A percentile compares a stretch with the other conserved stretches of the same genome.
phyloP scores from a whole-genome alignment of 23 tunicate genomes.

The Pegea sp. region DNA sequence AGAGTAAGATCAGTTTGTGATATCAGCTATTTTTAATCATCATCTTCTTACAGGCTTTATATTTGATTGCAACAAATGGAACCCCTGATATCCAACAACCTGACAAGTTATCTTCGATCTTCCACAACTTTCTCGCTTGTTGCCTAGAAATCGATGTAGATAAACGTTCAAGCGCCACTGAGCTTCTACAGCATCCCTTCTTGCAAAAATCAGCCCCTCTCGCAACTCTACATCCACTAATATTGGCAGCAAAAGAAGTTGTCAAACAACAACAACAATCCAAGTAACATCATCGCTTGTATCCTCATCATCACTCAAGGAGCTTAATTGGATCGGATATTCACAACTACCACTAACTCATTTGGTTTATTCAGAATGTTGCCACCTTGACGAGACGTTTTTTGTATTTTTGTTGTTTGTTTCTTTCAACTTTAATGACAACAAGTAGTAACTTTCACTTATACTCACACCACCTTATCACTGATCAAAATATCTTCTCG shows the following conservation, averaged over 20 bases:
- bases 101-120: slow-evolving; percentile 49
- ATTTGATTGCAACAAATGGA: slow-evolving; percentile 95
- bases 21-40: no score
- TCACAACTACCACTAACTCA: no score
- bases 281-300: no score
- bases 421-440: no score
- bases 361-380: no score
- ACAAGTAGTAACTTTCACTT: no score
- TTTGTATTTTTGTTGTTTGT: no score
- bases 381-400: no score
- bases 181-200: slow-evolving; percentile 88
- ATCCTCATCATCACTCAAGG: no score
- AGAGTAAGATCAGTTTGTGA: slow-evolving; percentile 21
- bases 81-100: slow-evolving; percentile 94
- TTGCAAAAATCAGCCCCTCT: slow-evolving; percentile 70
- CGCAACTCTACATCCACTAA: slow-evolving; percentile 75
- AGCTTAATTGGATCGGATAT: no score
- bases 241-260: slow-evolving; percentile 92
- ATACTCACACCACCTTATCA: no score
- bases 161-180: slow-evolving; percentile 62
- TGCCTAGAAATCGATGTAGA: slow-evolving; percentile 99
- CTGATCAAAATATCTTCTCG: no score
- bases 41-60: slow-evolving; percentile 65
- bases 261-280: slow-evolving; percentile 87
- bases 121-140: slow-evolving; percentile 67